phyloP scores from a whole-genome alignment of 2,113 vertebrate species.

The Gobiocypris rarus region DNA sequence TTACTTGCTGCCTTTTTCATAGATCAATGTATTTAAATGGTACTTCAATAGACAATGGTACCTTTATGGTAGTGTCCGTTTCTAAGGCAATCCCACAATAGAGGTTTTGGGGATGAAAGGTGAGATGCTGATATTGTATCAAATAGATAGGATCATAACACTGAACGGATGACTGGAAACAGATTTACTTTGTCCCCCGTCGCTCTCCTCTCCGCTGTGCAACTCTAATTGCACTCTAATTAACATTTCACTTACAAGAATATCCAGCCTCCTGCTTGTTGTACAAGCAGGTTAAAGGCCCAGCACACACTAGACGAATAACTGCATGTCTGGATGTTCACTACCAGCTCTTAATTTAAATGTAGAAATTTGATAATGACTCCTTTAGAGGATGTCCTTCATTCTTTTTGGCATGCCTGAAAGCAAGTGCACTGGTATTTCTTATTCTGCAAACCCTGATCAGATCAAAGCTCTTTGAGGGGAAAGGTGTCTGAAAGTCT shows the following conservation, averaged over 20 bases:
- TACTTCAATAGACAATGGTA: not conserved
- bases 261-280: constrained; percentile 67
- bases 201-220: constrained; percentile 50
- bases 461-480: constrained; percentile 20
- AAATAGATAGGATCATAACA: constrained; percentile 5
- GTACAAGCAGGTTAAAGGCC: constrained; percentile 70
- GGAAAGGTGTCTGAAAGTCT: constrained; percentile 36
- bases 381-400: constrained; percentile 66
- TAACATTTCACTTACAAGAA: constrained; percentile 73
- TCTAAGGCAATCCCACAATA: not conserved
- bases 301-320: constrained; percentile 57
- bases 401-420: constrained; percentile 64
- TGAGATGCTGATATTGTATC: too few relatives aligned
- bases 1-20: not conserved
- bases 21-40: not conserved
- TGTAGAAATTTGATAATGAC: constrained; percentile 64
- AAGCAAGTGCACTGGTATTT: constrained; percentile 20
- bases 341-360: constrained; percentile 53
- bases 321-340: not conserved
- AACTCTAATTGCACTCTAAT: constrained; percentile 75
- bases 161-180: constrained; percentile 9
- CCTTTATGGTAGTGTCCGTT: not conserved
- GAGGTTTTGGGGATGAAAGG: not conserved
- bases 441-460: constrained; percentile 28
- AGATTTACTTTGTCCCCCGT: constrained; percentile 11